Conservation (phyloP, 2,113 vertebrate species). For the Emydura subglobosa region DNA sequence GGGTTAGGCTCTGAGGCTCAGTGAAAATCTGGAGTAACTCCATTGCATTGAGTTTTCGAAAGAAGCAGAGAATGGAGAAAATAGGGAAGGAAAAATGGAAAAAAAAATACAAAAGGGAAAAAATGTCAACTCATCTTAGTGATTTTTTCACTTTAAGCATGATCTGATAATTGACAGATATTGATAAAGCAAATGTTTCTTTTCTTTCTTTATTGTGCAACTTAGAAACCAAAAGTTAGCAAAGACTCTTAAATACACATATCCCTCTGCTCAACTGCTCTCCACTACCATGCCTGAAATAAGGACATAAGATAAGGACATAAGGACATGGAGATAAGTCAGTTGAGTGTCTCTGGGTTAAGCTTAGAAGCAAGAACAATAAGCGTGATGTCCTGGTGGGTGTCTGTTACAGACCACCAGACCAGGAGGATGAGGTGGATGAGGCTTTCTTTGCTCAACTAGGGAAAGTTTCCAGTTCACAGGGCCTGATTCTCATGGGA, state of each 20-base stretch:
- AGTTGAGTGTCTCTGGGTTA: no score
- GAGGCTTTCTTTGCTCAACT: no score
- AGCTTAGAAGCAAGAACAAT: no score
- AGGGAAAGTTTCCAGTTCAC: no score
- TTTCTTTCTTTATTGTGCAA: background rate
- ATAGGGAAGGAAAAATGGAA: background rate
- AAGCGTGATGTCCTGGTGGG: no score
- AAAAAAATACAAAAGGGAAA: background rate
- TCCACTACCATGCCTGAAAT: background rate
- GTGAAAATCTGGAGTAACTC: background rate
- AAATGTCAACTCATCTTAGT: background rate
- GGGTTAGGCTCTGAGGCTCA: background rate
- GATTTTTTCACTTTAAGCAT: background rate
- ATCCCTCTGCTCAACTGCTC: background rate
- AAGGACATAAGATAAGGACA: no score
- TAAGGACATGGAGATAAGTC: no score
- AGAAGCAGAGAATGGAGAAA: background rate
- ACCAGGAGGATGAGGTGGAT: no score
- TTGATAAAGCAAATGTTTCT: background rate
- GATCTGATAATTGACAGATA: background rate
- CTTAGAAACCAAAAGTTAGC: background rate
- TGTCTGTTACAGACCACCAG: no score
- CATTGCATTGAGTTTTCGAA: background rate
- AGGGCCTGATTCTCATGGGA: no score
- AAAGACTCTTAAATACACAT: background rate